Evolutionary conservation across 1,140 invertebrate species (phyloP), one percentile per base, ranked within the genome.

Genomic region (Aphaenogaster rudis): DNA sequence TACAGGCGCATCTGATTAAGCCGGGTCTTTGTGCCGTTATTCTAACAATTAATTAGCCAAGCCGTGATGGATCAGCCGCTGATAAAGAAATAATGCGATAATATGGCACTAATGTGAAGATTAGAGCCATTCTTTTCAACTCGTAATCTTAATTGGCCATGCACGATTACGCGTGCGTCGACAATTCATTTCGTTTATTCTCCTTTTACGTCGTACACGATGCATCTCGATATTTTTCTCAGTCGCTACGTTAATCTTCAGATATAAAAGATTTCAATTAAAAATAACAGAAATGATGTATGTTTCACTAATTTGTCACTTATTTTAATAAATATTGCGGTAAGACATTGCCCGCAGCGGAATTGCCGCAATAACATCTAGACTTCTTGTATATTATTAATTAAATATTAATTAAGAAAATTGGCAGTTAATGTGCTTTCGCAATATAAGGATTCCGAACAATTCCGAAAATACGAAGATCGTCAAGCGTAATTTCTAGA

Each of bases 121-220:
- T 54, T 87, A 77, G 54, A 76, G 3, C 3, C 11, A 88, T 64
- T 69, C 1, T 88, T 66, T 81, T 54, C 36, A 45, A 8, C 4
- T 1, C 3, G 15, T 81, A 88, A 88, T 87, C 77, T 87, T 87
- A 76, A 87, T 88, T 88, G 76, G 54, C 50, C 7, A 13, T 3
- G 17, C 36, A 52, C 3, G n/a, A 87, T 87, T 85, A 50, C 5
- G 48, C 28, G 54, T 42, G 64, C 59, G 28, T 45, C 11, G 33
- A 59, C 36, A 48, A 13, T 74, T 69, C 21, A 39, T 21, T 21
- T 36, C n/a, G 33, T 21, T 57, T 33, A 1, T 66, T 80, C 33
- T 71, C 13, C 17, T 57, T 71, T 45, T 57, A 7, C 11, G 3
- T 28, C n/a, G 15, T 36, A 42, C n/a, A 5, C 3, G 15, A 17